A percentile compares a stretch with the other conserved stretches of the same genome.
These are phyloP conservation scores for Cryptoblepharus egeriae DNA, from an alignment of 2,797 vertebrate species.

Conservation along the genomic window DNA sequence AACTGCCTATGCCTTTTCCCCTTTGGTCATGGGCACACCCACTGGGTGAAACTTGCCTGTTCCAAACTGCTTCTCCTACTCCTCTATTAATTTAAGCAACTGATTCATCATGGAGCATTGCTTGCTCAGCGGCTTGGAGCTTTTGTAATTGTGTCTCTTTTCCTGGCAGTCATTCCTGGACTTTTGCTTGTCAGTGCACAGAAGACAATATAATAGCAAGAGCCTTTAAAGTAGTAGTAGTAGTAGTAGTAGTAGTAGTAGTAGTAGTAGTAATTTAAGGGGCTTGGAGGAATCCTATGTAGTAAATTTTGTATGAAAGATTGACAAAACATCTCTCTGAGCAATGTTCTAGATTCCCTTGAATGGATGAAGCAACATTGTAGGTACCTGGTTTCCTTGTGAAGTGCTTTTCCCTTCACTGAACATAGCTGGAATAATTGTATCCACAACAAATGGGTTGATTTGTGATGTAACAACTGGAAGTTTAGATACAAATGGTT, in stretches of 20 bases:
- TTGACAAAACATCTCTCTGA: too few relatives aligned
- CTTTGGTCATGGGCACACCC: slow-evolving; percentile 73
- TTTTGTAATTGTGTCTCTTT: slow-evolving; percentile 57
- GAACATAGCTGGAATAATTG: background rate
- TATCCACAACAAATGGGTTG: background rate
- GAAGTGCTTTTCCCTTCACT: background rate
- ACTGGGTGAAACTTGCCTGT: slow-evolving; percentile 66
- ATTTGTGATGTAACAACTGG: background rate
- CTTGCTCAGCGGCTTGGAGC: slow-evolving; percentile 68
- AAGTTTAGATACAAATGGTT: background rate
- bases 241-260: too few relatives aligned
- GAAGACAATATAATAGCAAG: background rate
- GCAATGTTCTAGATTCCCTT: background rate
- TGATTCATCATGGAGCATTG: slow-evolving; percentile 63
- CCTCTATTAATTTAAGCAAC: slow-evolving; percentile 71
- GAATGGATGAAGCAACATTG: background rate
- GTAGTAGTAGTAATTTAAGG: background rate
- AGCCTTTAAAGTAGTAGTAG: background rate
- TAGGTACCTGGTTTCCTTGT: background rate
- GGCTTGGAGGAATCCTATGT: too few relatives aligned
- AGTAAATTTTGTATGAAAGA: background rate
- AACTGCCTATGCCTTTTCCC: slow-evolving; percentile 67
- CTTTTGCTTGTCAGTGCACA: slow-evolving; percentile 10
- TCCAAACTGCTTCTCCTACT: slow-evolving; percentile 68
- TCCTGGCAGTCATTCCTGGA: slow-evolving; percentile 47